A percentile compares a stretch with the other conserved stretches of the same genome.
Evolutionary conservation across 2,797 vertebrate genomes (phyloP).

Genomic region (Euthynnus affinis): DNA sequence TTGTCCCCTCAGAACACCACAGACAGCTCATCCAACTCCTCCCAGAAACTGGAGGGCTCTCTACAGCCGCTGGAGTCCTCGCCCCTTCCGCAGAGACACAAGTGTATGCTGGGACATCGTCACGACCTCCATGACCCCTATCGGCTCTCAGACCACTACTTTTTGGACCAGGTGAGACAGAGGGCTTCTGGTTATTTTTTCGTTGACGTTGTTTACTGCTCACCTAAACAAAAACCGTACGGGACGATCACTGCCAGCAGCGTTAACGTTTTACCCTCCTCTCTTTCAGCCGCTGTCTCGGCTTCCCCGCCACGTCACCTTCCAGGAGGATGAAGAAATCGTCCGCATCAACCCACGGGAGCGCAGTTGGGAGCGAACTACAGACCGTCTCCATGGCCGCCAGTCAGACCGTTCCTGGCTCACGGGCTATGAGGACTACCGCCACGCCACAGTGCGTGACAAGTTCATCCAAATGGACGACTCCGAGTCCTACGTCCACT

Average conservation of each 20-base stretch:
- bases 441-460: constrained; percentile 91
- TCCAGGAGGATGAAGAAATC: constrained; percentile 96
- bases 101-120: constrained; percentile 90
- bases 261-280: background rate
- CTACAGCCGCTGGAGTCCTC: constrained; percentile 92
- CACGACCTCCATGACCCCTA: constrained; percentile 92
- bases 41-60: constrained; percentile 93
- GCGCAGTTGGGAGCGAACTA: constrained; percentile 88
- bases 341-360: constrained; percentile 98
- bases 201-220: background rate
- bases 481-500: constrained; percentile 92
- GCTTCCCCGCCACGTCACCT: constrained; percentile 91
- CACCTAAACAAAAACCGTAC: background rate
- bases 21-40: constrained; percentile 98
- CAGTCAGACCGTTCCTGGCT: constrained; percentile 89
- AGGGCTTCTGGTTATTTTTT: background rate
- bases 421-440: constrained; percentile 97
- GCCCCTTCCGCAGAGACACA: constrained; percentile 90
- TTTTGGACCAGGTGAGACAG: constrained; percentile 92
- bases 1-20: constrained; percentile 91
- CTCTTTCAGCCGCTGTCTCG: constrained; percentile 86
- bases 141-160: constrained; percentile 91
- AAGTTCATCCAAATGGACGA: constrained; percentile 91
- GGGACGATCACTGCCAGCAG: background rate
- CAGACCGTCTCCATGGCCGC: constrained; percentile 63